A percentile compares a stretch with the other conserved stretches of the same genome.
phyloP scores from a whole-genome alignment of 2,797 vertebrate genomes.

The Peromyscus attwateri region DNA sequence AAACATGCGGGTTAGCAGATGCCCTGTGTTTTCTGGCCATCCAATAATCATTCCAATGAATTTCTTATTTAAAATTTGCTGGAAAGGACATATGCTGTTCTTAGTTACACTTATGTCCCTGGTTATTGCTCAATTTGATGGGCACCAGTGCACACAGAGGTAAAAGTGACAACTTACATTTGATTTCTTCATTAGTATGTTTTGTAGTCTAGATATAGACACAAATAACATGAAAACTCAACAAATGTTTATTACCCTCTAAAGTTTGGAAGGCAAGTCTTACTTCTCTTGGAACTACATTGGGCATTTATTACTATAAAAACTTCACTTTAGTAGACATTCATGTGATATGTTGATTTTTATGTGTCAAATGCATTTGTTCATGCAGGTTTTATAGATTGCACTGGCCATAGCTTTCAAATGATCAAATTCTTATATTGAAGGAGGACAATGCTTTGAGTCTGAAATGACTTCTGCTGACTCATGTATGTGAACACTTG shows the following conservation, averaged over 20 bases:
- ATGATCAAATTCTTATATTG: neutral
- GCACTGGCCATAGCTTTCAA: neutral
- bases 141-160: too few relatives aligned
- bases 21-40: neutral
- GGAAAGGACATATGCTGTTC: neutral
- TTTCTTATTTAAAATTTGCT: neutral
- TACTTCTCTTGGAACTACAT: neutral
- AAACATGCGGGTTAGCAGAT: neutral
- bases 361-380: neutral
- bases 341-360: neutral
- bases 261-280: neutral
- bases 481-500: neutral
- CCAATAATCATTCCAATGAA: neutral
- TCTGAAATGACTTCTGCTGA: neutral
- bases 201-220: neutral
- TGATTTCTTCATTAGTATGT: neutral
- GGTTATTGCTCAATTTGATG: neutral
- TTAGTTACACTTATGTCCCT: fast-evolving
- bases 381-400: too few relatives aligned
- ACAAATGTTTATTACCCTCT: neutral
- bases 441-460: neutral
- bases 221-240: neutral
- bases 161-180: neutral
- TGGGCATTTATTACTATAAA: neutral
- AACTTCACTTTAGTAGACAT: neutral